Evolutionary conservation across 2,888 invertebrate species (phyloP).

Genomic region (Drosophila koepferae): DNA sequence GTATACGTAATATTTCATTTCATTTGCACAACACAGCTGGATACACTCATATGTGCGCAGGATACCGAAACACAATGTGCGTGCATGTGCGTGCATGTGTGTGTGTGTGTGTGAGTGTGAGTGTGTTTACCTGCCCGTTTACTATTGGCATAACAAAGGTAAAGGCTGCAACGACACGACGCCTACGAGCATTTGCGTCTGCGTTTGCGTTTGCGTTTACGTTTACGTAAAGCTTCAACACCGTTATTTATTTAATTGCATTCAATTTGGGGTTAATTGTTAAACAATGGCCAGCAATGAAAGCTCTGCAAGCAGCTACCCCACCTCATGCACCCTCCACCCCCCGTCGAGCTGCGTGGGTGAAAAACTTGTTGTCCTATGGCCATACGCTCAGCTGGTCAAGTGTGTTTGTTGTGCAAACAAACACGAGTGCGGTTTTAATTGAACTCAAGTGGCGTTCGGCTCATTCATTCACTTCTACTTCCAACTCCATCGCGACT

Average conservation of each 20-base stretch:
- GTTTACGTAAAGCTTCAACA: conserved; percentile 79
- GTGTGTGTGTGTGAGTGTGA: conserved; percentile 37
- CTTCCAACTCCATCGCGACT: neutral
- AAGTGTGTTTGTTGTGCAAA: conserved; percentile 75
- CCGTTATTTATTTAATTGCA: conserved; percentile 82
- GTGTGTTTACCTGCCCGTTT: conserved; percentile 46
- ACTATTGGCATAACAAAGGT: conserved; percentile 44
- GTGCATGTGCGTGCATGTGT: neutral
- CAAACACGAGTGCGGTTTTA: conserved; percentile 80
- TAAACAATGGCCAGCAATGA: conserved; percentile 72
- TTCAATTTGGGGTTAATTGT: conserved; percentile 82
- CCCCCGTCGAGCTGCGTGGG: neutral
- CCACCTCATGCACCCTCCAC: too few species aligned
- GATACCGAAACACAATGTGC: neutral
- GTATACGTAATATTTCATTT: conserved; percentile 82
- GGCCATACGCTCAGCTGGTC: conserved; percentile 45
- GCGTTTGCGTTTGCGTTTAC: conserved; percentile 34
- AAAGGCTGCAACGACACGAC: conserved; percentile 51
- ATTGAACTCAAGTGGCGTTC: conserved; percentile 76
- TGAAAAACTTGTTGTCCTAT: conserved; percentile 23
- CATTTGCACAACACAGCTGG: conserved; percentile 59
- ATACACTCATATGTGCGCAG: conserved; percentile 20
- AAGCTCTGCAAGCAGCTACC: conserved; percentile 17
- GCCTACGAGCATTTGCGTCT: conserved; percentile 66
- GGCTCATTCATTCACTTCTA: neutral